Base-by-base conservation (phyloP, 2,888 invertebrate species). In the Tenthredo mesomela region DNA sequence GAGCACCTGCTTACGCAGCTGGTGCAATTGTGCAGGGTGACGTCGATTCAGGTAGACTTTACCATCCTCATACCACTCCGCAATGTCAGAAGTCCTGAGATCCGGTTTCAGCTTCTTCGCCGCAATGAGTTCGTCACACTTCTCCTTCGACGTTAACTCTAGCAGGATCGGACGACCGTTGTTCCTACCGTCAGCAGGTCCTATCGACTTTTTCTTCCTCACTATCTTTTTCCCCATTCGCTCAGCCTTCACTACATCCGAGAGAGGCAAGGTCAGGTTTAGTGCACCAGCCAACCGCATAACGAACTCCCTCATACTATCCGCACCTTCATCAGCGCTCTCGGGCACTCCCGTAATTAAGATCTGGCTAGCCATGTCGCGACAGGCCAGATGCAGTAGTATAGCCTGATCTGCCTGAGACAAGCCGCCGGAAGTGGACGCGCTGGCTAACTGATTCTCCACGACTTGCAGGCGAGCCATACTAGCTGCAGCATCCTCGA, bases 21-120 rank as follows among this genome's bases (percentile, higher is more conserved):
- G 78, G 18, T 78, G 54, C 25, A 78, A 12, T 9, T 78, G n/a
- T 9, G 33, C 78, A 1, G 78, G 54, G 18, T 78, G 18, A 58
- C 58, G 58, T 9, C 37, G 54, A 18, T 78, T 58, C 3, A 54
- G 9, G 15, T 58, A 58, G 9, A 78, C 21, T n/a, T 37, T 37
- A 15, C 18, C 9, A n/a, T 58, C 37, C 1, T 9, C 37, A 37
- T 58, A 78, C 58, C 78, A 33, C n/a, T 54, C 58, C 0, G 58
- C 58, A n/a, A 78, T 58, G 12, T 5, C 9, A 5, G 54, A 33
- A 0, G 58, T n/a, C 2, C 37, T 25, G 7, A 58, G 37, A n/a
- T 58, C 15, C 6, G 78, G 78, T 10, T 37, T 58, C 18, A 78
- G 9, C n/a, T 78, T 58, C 33, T 78, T 78, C 29, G 78, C 58